These are phyloP conservation scores for Oasisia sp. DNA, from an alignment of 2,888 invertebrate species.

Conservation along the genomic window DNA sequence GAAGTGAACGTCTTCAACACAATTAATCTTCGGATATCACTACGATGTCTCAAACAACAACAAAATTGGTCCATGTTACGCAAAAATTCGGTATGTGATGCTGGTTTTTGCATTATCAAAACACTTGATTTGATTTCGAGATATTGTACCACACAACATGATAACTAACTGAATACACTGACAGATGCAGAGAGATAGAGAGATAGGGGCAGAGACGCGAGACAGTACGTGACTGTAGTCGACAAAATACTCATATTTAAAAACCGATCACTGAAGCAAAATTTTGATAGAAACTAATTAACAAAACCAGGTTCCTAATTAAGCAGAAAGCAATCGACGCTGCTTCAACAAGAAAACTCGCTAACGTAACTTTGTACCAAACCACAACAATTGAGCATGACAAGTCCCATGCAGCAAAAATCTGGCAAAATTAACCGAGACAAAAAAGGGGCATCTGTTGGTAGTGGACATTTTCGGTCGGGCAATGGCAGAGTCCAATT, in stretches of 20 bases:
- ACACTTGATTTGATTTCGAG: background rate
- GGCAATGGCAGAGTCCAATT: constrained; percentile 13
- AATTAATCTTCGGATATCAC: background rate
- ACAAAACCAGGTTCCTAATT: background rate
- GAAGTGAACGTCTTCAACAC: background rate
- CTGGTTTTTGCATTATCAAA: background rate
- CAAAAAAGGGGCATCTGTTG: constrained; percentile 13
- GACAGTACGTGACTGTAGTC: background rate
- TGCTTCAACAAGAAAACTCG: constrained; percentile 69
- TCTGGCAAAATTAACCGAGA: constrained; percentile 4
- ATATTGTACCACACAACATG: background rate
- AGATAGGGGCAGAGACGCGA: background rate
- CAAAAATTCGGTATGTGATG: background rate
- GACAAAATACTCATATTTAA: constrained; percentile 10
- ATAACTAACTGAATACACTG: constrained; percentile 3
- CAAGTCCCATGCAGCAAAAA: constrained; percentile 4
- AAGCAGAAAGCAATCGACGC: background rate
- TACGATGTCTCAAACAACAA: background rate
- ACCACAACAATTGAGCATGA: constrained; percentile 6
- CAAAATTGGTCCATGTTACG: background rate
- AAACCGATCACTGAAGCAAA: constrained; percentile 7
- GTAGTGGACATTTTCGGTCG: constrained; percentile 1
- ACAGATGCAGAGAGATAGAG: background rate
- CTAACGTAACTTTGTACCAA: background rate
- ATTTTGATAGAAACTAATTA: background rate